These are phyloP conservation scores for Phalacrocorax carbo DNA, from an alignment of 2,113 vertebrate species.

Conservation along the genomic window DNA sequence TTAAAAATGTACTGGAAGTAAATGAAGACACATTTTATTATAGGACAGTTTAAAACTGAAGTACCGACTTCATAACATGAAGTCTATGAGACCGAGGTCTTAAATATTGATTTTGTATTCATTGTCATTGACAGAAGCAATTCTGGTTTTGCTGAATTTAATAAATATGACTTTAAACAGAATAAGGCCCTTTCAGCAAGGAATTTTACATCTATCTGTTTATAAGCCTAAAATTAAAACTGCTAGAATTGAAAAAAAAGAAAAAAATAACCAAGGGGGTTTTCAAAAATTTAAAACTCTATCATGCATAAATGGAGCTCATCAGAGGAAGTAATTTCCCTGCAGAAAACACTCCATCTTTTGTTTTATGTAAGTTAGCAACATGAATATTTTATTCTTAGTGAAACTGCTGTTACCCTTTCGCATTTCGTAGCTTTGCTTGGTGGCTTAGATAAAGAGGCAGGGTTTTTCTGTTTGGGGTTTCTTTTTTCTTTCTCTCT, in stretches of 20 bases:
- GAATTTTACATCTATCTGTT: conserved; percentile 77
- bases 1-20: conserved; percentile 40
- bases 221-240: conserved; percentile 79
- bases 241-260: conserved; percentile 65
- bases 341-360: conserved; percentile 82
- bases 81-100: conserved; percentile 38
- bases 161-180: conserved; percentile 75
- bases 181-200: conserved; percentile 69
- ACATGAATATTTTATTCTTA: conserved; percentile 82
- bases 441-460: conserved; percentile 54
- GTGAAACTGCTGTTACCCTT: conserved; percentile 67
- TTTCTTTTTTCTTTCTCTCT: neutral
- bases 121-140: conserved; percentile 66
- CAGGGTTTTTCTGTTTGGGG: neutral
- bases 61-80: neutral
- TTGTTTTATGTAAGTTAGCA: conserved; percentile 85
- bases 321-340: conserved; percentile 84
- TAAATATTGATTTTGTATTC: conserved; percentile 76
- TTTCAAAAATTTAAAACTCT: conserved; percentile 86
- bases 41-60: conserved; percentile 39
- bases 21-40: conserved; percentile 66
- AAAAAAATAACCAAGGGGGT: conserved; percentile 80
- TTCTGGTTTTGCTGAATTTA: conserved; percentile 50
- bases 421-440: conserved; percentile 58
- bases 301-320: conserved; percentile 84